Base-by-base conservation (phyloP, 2,888 invertebrate species). In the Andrena flavipes region DNA sequence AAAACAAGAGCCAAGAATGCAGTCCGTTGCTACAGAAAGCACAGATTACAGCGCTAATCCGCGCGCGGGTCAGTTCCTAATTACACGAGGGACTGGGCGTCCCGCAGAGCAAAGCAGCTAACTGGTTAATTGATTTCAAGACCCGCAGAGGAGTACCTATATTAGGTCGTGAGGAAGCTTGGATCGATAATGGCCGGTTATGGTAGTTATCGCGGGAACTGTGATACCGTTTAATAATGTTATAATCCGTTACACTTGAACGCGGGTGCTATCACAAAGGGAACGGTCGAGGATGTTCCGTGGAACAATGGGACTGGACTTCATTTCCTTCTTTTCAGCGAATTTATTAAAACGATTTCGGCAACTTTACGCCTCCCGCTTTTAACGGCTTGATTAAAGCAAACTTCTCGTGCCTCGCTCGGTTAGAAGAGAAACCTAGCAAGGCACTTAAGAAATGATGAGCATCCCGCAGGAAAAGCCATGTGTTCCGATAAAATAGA, bases 101-200 rank as follows among this genome's bases (percentile, higher is more conserved):
- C 71, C 70, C 73, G 48, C 63, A 72, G 62, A 76, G 72, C 30
- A 64, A 67, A 62, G 73, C 69, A 72, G 77, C 80, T 87, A 87
- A 85, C 76, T 78, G 84, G 82, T 80, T 87, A 87, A 87, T 87
- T 87, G 88, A 87, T 87, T 86, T 86, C 76, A 80, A 86, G 84
- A 77, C 82, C 82, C 84, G 72, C 69, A 67, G 79, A 70, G 85
- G 75, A 82, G 78, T 78, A 65, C 42, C 42, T 42, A 42, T 87
- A 87, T 84, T 82, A 86, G 82, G 56, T 74, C 72, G 65, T 62
- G 68, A 59, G 48, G 23, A 13, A 51, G 49, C 26, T 42, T 51
- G 49, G 77, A 82, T 84, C 87, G 80, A 87, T 82, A 72, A 20
- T 16, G 62, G 65, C 63, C 42, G 63, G 30, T 76, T 84, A 83